Evolutionary conservation across 1,140 invertebrate species (phyloP).

Genomic region (Drusus annulatus): DNA sequence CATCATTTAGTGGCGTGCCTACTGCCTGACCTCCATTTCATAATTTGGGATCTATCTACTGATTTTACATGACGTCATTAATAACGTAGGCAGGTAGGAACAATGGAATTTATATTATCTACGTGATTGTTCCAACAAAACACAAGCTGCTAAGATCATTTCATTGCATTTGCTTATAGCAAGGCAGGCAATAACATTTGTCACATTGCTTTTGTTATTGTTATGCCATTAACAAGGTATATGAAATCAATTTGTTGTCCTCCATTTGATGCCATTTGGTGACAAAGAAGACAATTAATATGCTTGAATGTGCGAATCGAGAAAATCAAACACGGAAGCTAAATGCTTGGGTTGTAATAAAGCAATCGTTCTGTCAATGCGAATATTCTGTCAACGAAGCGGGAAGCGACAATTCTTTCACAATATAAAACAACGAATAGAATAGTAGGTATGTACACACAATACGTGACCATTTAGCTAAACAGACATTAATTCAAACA

Average conservation of each 20-base stretch:
- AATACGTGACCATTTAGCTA: slow-evolving; percentile 18
- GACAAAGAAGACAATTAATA: not conserved
- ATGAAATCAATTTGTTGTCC: not conserved
- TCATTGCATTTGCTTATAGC: too few species aligned
- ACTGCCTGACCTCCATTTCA: too few species aligned
- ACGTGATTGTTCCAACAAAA: too few species aligned
- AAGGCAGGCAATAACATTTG: too few species aligned
- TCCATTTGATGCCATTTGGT: not conserved
- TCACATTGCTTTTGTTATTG: too few species aligned
- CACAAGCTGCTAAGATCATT: too few species aligned
- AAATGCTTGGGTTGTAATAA: not conserved
- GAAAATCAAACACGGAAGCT: slow-evolving; percentile 1
- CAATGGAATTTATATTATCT: too few species aligned
- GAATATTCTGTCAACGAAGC: too few species aligned
- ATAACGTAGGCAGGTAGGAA: too few species aligned
- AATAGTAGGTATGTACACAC: not conserved
- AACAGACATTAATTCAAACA: not conserved
- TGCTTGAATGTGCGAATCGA: not conserved
- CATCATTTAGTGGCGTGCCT: too few species aligned
- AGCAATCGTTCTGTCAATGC: not conserved
- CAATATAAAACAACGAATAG: not conserved
- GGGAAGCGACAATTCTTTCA: not conserved
- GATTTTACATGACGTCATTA: too few species aligned
- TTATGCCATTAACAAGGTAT: not conserved
- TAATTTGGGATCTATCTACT: too few species aligned